Conservation (phyloP, 2,888 invertebrate species). For the Cryptocephalus primarius region DNA sequence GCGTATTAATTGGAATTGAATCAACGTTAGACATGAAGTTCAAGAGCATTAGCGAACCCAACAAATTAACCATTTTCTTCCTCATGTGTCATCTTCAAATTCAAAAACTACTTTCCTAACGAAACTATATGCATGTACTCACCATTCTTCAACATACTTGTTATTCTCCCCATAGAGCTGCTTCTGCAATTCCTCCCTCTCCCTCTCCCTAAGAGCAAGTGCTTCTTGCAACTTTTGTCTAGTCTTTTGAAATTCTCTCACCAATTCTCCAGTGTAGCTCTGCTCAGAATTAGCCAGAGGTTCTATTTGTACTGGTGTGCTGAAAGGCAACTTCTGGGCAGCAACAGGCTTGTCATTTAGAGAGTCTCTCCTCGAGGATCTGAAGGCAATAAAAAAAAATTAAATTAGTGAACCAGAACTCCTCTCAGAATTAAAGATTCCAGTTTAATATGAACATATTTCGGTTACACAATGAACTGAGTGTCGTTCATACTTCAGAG, state of each 20-base stretch:
- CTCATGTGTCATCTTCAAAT: too few relatives aligned
- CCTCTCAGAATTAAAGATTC: neutral
- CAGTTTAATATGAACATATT: too few relatives aligned
- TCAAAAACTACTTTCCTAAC: too few relatives aligned
- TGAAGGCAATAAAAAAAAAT: constrained; percentile 2
- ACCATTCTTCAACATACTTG: constrained; percentile 40
- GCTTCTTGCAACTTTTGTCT: constrained; percentile 56
- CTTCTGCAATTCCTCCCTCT: constrained; percentile 43
- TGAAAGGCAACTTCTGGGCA: neutral
- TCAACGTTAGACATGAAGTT: too few relatives aligned
- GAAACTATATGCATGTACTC: constrained; percentile 19
- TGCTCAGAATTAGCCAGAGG: constrained; percentile 31
- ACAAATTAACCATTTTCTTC: too few relatives aligned
- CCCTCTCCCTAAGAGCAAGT: constrained; percentile 41
- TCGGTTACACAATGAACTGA: too few relatives aligned
- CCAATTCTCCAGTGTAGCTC: constrained; percentile 54
- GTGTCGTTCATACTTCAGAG: too few relatives aligned
- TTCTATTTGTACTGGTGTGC: constrained; percentile 1
- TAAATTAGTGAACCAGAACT: neutral
- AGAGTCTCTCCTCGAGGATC: constrained; percentile 54
- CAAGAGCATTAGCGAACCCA: too few relatives aligned
- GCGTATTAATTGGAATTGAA: too few relatives aligned
- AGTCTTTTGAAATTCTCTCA: constrained; percentile 71
- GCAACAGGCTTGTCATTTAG: constrained; percentile 41
- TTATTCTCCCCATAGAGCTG: constrained; percentile 38